Percentiles rank a stretch among this genome's conserved stretches.
Conservation (phyloP, 1,140 invertebrate genomes). For the Aphis craccivora region DNA sequence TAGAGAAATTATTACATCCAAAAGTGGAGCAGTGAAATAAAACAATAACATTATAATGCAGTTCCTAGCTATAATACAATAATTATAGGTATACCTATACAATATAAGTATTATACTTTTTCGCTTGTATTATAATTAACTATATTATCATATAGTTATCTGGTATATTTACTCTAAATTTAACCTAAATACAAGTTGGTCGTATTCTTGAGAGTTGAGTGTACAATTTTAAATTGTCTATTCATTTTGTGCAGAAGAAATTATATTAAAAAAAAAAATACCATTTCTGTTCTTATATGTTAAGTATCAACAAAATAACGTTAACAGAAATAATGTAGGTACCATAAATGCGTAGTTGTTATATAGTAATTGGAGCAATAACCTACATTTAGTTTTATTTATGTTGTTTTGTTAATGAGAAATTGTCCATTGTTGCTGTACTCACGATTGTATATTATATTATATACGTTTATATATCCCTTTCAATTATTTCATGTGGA, state of each 20-base stretch:
- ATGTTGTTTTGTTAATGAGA: not conserved
- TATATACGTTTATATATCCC: not conserved
- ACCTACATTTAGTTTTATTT: not conserved
- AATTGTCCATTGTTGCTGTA: not conserved
- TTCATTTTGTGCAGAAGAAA: not conserved
- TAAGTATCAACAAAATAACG: not conserved
- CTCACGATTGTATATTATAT: not conserved
- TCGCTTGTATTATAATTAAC: not conserved
- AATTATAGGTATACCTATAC: not conserved
- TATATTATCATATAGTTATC: not conserved
- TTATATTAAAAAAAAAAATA: no score
- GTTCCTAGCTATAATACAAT: not conserved
- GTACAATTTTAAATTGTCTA: not conserved
- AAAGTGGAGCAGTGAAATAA: not conserved
- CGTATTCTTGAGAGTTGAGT: not conserved
- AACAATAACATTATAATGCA: not conserved
- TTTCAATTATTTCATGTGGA: not conserved
- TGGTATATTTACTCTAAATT: not conserved
- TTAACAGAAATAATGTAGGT: not conserved
- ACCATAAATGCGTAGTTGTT: not conserved
- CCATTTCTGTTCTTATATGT: not conserved
- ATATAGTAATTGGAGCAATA: not conserved
- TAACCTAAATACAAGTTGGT: not conserved
- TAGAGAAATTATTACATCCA: not conserved
- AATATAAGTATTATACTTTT: no score